Evolutionary conservation across 1,140 invertebrate genomes (phyloP).

Genomic region (Bombus sylvicola): DNA sequence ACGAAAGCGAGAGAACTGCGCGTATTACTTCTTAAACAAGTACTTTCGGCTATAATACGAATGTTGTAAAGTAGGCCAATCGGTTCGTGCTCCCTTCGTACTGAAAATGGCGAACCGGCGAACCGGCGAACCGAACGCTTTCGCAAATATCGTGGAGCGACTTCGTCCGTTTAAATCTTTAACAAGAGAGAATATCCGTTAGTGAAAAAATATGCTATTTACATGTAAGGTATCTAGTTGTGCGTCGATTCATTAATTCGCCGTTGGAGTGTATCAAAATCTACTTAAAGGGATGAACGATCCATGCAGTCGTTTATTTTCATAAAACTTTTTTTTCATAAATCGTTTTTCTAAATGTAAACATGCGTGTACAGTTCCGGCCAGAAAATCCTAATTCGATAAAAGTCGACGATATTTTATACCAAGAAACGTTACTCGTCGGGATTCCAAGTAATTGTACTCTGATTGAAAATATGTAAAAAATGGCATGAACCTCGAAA

Average conservation of each 20-base stretch:
- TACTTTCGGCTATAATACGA: conserved; percentile 59
- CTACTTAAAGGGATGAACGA: conserved; percentile 73
- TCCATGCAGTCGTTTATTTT: conserved; percentile 51
- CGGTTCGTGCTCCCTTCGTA: conserved; percentile 47
- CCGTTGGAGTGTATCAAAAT: conserved; percentile 76
- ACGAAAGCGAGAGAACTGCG: conserved; percentile 53
- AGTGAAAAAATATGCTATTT: conserved; percentile 83
- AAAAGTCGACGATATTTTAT: conserved; percentile 41
- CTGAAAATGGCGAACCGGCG: conserved; percentile 2
- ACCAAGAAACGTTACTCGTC: conserved; percentile 8
- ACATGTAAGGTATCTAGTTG: conserved; percentile 79
- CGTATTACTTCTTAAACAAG: conserved; percentile 42
- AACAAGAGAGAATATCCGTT: conserved; percentile 72
- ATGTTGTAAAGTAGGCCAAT: conserved; percentile 67
- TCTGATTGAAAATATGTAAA: conserved; percentile 44
- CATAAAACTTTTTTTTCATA: not conserved
- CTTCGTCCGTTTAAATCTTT: conserved; percentile 59
- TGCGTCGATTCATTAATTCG: conserved; percentile 78
- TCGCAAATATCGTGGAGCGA: conserved; percentile 31
- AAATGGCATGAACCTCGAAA: conserved; percentile 39
- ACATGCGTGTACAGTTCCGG: conserved; percentile 24
- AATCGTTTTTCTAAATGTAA: conserved; percentile 2
- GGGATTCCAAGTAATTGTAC: conserved; percentile 36
- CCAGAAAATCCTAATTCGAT: conserved; percentile 13
- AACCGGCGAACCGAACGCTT: conserved; percentile 20